Conservation (phyloP, 2,113 vertebrate species). For the Brachyistius frenatus region DNA sequence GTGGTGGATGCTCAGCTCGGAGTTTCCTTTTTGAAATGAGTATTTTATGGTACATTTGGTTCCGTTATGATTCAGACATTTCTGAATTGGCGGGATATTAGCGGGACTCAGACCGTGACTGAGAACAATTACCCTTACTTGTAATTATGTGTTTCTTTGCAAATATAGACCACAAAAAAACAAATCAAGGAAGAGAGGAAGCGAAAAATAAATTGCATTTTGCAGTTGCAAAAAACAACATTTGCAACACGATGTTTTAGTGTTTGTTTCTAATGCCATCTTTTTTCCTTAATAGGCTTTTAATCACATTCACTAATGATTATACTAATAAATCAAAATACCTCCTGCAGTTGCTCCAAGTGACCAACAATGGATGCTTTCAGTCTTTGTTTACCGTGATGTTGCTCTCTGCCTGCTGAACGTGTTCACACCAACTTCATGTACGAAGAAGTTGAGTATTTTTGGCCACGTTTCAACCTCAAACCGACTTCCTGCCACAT, state of each 20-base stretch:
- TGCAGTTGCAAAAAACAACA: not conserved
- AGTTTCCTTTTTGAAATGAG: constrained; percentile 62
- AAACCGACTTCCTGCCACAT: not conserved
- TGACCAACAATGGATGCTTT: not conserved
- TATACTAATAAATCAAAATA: too few relatives aligned
- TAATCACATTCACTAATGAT: too few relatives aligned
- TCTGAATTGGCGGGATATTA: constrained; percentile 72
- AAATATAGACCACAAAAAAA: constrained; percentile 41
- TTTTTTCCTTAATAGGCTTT: too few relatives aligned
- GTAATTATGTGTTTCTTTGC: constrained; percentile 69
- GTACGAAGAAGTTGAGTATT: not conserved
- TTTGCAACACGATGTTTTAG: not conserved
- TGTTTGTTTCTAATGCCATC: too few relatives aligned
- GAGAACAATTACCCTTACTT: constrained; percentile 63
- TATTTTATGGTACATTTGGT: constrained; percentile 65
- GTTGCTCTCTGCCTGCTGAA: not conserved
- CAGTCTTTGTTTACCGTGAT: not conserved
- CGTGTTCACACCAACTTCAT: not conserved
- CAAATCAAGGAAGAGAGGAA: constrained; percentile 37
- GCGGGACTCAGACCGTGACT: constrained; percentile 53
- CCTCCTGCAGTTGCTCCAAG: too few relatives aligned
- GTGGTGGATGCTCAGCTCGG: constrained; percentile 41
- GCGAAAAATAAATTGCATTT: constrained; percentile 50
- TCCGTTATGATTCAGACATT: constrained; percentile 68
- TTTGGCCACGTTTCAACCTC: not conserved